A percentile compares a stretch with the other conserved stretches of the same genome.
These are phyloP conservation scores for Spodoptera picta DNA, from an alignment of 2,888 invertebrate genomes.

Conservation along the genomic window DNA sequence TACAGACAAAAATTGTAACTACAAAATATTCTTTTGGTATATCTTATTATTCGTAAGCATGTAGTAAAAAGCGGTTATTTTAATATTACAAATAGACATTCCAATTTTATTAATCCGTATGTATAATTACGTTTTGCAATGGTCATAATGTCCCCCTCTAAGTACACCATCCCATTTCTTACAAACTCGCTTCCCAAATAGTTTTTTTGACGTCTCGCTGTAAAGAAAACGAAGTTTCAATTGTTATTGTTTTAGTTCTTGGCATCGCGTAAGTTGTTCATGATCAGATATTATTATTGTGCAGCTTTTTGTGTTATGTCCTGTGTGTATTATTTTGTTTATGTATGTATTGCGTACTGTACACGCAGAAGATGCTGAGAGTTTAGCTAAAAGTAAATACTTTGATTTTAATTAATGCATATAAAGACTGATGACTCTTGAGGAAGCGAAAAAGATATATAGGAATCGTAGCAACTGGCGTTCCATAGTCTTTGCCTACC, in stretches of 20 bases:
- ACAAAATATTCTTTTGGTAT: too few species aligned
- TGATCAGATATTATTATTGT: constrained; percentile 57
- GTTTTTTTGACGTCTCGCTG: constrained; percentile 51
- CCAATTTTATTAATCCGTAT: not conserved
- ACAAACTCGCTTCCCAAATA: constrained; percentile 38
- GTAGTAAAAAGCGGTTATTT: too few species aligned
- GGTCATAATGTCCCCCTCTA: not conserved
- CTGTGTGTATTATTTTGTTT: constrained; percentile 9
- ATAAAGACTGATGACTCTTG: too few species aligned
- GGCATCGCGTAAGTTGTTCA: constrained; percentile 60
- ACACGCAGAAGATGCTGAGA: too few species aligned
- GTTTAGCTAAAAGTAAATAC: too few species aligned
- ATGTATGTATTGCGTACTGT: constrained; percentile 43
- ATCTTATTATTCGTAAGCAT: too few species aligned
- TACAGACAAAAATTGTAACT: too few species aligned
- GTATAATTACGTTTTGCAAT: constrained; percentile 1
- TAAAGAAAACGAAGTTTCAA: constrained; percentile 57
- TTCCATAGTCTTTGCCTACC: too few species aligned
- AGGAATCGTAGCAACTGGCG: too few species aligned
- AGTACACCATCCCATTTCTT: constrained; percentile 18
- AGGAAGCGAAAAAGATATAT: too few species aligned
- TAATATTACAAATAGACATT: too few species aligned
- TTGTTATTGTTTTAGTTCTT: constrained; percentile 67
- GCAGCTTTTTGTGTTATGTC: constrained; percentile 47
- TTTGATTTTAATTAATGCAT: too few species aligned